Evolutionary conservation across 2,888 invertebrate genomes (phyloP).

Genomic region (Amphimallon solstitiale): DNA sequence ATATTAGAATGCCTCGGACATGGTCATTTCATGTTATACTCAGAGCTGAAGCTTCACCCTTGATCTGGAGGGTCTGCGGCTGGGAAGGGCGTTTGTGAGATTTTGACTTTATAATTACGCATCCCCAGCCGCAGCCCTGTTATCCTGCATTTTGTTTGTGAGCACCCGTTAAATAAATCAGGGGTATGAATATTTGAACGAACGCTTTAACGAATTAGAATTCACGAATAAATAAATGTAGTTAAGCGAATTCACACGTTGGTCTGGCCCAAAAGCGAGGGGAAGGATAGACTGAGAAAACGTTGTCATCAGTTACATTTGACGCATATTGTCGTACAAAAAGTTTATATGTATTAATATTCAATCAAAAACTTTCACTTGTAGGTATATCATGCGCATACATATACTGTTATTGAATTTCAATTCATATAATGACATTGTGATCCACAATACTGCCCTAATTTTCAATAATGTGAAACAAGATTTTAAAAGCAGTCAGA

Average conservation of each 20-base stretch:
- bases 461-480: too few species aligned
- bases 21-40: constrained; percentile 29
- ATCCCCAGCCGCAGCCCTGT: constrained; percentile 54
- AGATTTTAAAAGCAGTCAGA: too few species aligned
- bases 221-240: constrained; percentile 62
- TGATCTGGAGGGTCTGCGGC: constrained; percentile 32
- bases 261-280: background rate
- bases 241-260: constrained; percentile 63
- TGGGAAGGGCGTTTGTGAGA: constrained; percentile 47
- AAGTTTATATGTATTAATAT: too few species aligned
- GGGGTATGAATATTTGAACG: constrained; percentile 61
- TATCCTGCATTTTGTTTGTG: constrained; percentile 55
- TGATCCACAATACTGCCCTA: too few species aligned
- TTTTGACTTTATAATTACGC: constrained; percentile 63
- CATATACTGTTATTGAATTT: too few species aligned
- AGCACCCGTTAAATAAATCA: constrained; percentile 59
- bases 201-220: constrained; percentile 61
- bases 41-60: constrained; percentile 25
- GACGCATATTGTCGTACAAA: too few species aligned
- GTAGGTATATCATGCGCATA: too few species aligned
- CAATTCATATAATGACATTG: too few species aligned
- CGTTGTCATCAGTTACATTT: background rate
- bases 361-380: too few species aligned
- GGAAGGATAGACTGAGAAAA: constrained; percentile 9
- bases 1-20: constrained; percentile 28